Base-by-base conservation (phyloP, 2,888 invertebrate genomes). In the Esperia sulphurella region DNA sequence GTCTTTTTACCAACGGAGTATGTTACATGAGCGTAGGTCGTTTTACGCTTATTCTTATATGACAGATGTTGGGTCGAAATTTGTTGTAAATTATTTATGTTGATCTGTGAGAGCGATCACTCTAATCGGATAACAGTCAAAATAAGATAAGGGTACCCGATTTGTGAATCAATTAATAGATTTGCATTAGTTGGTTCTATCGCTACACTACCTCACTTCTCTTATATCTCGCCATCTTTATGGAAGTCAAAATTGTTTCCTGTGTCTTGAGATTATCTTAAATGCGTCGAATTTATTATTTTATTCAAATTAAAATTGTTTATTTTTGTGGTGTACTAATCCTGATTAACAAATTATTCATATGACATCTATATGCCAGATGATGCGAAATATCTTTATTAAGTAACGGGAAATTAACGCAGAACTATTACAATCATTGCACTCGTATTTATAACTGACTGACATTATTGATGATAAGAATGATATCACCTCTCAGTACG, bases 11-110 rank as follows among this genome's bases (percentile, higher is more conserved):
- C 65, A 65, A 69, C 54, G 69, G 74, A 75, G 73, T 79, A 68
- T 65, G 68, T 79, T 75, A 71, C 73, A 66, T 59, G 62, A 59
- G 69, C 65, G 75, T 74, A 68, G 73, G 75, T 62, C 55, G 71
- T 59, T 68, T 58, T 66, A 70, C 62, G 63, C 58, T 60, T 62
- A 57, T 69, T 63, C 61, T 59, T 64, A 58, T 61, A 48, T 57
- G 64, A 58, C 59, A 61, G 54, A 50, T 39, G 14, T 39, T 39
- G 21, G 21, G 5, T 21, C 21, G 21, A 3, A n/a, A 21, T 21
- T 21, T 21, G 21, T 21, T 21, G 21, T 21, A 21, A 21, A 21
- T 21, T 21, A 21, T 21, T 21, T 21, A 21, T 21, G 21, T 3
- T 21, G 21, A 21, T 21, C 21, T 21, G 21, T 21, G 5, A 21